These are phyloP conservation scores for Heliopora coerulea DNA, from an alignment of 92 coral and sea anemone genomes.

Conservation along the genomic window DNA sequence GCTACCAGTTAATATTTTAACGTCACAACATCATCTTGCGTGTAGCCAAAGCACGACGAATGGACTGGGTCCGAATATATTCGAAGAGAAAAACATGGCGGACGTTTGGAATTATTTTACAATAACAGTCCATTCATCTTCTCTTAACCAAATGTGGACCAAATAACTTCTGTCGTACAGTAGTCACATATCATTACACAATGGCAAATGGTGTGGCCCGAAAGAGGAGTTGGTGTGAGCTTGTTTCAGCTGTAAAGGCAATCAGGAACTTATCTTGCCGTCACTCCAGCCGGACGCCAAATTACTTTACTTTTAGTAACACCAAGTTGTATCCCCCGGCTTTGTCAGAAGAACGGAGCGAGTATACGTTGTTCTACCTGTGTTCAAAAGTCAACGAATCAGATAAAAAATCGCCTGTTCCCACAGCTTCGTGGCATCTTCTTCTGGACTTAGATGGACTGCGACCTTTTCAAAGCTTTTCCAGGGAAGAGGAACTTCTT, in stretches of 20 bases:
- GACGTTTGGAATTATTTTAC: slow-evolving; percentile 22
- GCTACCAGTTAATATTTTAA: too few relatives aligned
- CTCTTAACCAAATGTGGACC: slow-evolving; percentile 6
- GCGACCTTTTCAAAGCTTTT: slow-evolving; percentile 83
- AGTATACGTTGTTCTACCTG: slow-evolving; percentile 86
- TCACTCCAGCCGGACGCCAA: slow-evolving; percentile 84
- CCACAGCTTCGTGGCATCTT: slow-evolving; percentile 69
- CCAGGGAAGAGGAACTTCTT: slow-evolving; percentile 86
- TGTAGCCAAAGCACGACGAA: too few relatives aligned
- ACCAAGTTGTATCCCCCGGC: slow-evolving; percentile 85
- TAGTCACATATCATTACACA: not conserved
- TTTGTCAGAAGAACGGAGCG: slow-evolving; percentile 84
- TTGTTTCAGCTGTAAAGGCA: slow-evolving; percentile 81
- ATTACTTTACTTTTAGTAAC: slow-evolving; percentile 85
- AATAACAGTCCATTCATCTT: slow-evolving; percentile 5
- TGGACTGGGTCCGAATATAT: slow-evolving; percentile 4
- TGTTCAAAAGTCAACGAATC: slow-evolving; percentile 55
- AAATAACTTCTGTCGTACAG: slow-evolving; percentile 10
- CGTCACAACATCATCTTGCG: too few relatives aligned
- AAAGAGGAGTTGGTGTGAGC: slow-evolving; percentile 76
- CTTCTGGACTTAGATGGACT: slow-evolving; percentile 64
- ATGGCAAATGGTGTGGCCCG: slow-evolving; percentile 14
- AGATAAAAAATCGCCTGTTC: slow-evolving; percentile 17
- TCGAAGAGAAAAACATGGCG: slow-evolving; percentile 32
- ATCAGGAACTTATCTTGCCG: slow-evolving; percentile 69